Percentiles rank a stretch among this genome's conserved stretches.
Conservation (phyloP, 2,888 invertebrate genomes). For the Drosophila barbarae region DNA sequence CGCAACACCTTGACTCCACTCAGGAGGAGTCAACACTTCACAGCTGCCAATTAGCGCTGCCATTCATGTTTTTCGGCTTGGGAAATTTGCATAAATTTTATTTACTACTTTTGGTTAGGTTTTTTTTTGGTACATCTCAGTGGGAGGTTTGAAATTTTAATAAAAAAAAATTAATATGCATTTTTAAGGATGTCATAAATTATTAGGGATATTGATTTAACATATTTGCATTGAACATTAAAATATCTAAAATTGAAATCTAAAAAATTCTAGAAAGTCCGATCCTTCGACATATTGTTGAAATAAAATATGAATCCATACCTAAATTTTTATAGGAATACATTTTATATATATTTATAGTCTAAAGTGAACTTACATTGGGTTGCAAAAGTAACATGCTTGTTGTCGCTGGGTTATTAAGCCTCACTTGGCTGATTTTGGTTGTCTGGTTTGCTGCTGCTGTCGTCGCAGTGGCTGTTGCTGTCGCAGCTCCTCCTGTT, state of each 20-base stretch:
- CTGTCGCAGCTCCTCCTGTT: slow-evolving; percentile 47
- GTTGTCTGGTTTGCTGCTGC: slow-evolving; percentile 49
- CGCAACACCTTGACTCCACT: slow-evolving; percentile 19
- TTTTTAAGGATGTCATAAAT: neutral
- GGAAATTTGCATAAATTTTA: slow-evolving; percentile 40
- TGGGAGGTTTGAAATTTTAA: neutral
- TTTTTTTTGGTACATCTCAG: neutral
- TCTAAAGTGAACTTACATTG: slow-evolving; percentile 84
- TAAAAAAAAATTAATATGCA: neutral
- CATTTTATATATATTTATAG: no score
- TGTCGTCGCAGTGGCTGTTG: slow-evolving; percentile 50
- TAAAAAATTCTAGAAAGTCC: no score
- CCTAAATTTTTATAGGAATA: no score
- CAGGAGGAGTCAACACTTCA: slow-evolving; percentile 15
- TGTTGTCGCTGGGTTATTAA: slow-evolving; percentile 80
- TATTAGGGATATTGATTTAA: neutral
- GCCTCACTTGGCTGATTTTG: slow-evolving; percentile 72
- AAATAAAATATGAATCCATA: no score
- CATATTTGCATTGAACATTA: no score
- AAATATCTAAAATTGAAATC: no score
- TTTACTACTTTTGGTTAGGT: neutral
- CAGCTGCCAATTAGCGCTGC: slow-evolving; percentile 58
- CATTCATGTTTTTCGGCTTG: slow-evolving; percentile 43
- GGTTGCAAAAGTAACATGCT: slow-evolving; percentile 97
- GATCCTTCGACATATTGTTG: no score